Evolutionary conservation across 2,888 invertebrate species (phyloP), one percentile per base, ranked within the genome.

Genomic region (Drosophila bunnanda): DNA sequence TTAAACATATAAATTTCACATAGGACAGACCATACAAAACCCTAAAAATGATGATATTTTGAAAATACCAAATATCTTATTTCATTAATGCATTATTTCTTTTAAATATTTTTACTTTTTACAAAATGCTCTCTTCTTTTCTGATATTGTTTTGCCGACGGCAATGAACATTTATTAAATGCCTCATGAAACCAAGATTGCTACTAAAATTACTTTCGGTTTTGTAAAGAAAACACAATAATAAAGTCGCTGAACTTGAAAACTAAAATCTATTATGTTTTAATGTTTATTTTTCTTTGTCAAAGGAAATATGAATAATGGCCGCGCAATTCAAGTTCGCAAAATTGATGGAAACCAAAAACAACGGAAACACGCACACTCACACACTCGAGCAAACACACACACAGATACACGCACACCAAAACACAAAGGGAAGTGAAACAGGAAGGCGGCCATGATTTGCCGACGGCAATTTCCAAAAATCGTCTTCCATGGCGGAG

Each of bases 221-320:
- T 5, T 8, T 50, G 0, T 20, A 32, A 20, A 32, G 13, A 32
- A 50, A 50, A 32, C 5, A 15, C 30, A 9, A 48, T 15, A 25
- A 46, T 32, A 20, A 50, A 17, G 2, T 4, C 12, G n/a, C 17
- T 36, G 28, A 44, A 44, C 30, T 62, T 12, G 2, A 61, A 32
- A 54, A 36, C 48, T 17, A 17, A 25, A 36, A 50, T 32, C 20
- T 13, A 20, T 32, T 50, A 9, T 4, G 5, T 17, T 38, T 38
- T 20, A 1, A n/a, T 55, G 15, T 36, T 13, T n/a, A n/a, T n/a
- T n/a, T n/a, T 13, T 20, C 25, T 72, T 46, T 50, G 75, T 60
- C 17, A 53, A 59, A 78, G 76, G 77, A 86, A 89, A 89, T 90
- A 91, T 92, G 90, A 91, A 90, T 92, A 92, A 92, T 92, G 92